Percentiles rank a stretch among this genome's conserved stretches.
phyloP scores from a whole-genome alignment of 2,113 vertebrate genomes.

The Suncus etruscus region DNA sequence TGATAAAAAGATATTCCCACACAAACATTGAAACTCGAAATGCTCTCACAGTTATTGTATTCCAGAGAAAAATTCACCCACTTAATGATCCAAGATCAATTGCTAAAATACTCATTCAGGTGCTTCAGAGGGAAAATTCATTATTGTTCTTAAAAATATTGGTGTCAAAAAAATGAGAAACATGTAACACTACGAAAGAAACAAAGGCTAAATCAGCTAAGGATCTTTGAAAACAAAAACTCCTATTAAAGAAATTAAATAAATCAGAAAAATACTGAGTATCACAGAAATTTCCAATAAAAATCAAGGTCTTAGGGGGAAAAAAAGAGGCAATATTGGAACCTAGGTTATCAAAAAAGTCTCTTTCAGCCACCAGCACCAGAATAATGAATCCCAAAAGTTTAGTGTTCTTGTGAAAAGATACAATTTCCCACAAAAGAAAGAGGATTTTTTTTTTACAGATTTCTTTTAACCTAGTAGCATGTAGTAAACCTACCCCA shows the following conservation, averaged over 20 bases:
- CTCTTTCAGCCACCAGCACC: neutral
- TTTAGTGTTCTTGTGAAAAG: constrained; percentile 2
- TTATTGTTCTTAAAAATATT: neutral
- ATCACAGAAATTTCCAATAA: constrained; percentile 30
- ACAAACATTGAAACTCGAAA: neutral
- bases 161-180: constrained; percentile 16
- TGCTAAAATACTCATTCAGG: neutral
- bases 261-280: neutral
- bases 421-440: neutral
- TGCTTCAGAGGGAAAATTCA: neutral
- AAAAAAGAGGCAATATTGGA: neutral
- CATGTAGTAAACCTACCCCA: neutral
- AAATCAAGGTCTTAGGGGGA: neutral
- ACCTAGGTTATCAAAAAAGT: neutral
- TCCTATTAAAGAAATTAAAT: neutral
- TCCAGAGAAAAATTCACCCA: constrained; percentile 25
- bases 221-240: constrained; percentile 5
- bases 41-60: constrained; percentile 22
- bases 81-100: neutral
- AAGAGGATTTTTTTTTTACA: neutral
- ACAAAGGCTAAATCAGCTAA: neutral
- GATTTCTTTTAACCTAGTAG: neutral
- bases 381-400: neutral
- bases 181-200: neutral
- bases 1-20: neutral